Percentiles rank a stretch among this genome's conserved stretches.
These are phyloP conservation scores for Patella pellucida DNA, from an alignment of 2,888 invertebrate species.

Conservation along the genomic window DNA sequence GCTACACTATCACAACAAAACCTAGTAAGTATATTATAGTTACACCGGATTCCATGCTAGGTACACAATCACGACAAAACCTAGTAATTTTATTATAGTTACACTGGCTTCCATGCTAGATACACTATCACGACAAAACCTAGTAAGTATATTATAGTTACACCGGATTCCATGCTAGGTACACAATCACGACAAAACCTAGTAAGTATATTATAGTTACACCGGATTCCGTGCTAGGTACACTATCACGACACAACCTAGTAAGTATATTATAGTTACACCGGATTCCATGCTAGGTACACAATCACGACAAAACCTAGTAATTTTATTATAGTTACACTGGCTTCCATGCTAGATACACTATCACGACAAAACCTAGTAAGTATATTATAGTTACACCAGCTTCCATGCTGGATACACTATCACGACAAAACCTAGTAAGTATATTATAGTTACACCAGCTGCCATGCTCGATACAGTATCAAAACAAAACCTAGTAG, in stretches of 20 bases:
- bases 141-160: too few relatives aligned
- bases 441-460: not conserved
- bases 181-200: not conserved
- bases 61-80: not conserved
- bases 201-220: conserved; percentile 11
- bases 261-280: not conserved
- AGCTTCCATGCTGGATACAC: too few relatives aligned
- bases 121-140: not conserved
- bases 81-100: not conserved
- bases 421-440: not conserved
- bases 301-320: not conserved
- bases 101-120: not conserved
- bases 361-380: too few relatives aligned
- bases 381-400: too few relatives aligned
- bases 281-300: not conserved
- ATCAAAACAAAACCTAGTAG: not conserved
- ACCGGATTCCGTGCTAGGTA: conserved; percentile 30
- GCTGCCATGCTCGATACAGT: not conserved
- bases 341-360: too few relatives aligned
- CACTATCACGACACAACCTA: conserved; percentile 1
- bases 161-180: too few relatives aligned
- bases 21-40: too few relatives aligned
- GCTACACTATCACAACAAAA: not conserved
- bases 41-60: too few relatives aligned
- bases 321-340: too few relatives aligned